A percentile compares a stretch with the other conserved stretches of the same genome.
phyloP scores from a whole-genome alignment of 2,797 vertebrate genomes.

The Catharus ustulatus region DNA sequence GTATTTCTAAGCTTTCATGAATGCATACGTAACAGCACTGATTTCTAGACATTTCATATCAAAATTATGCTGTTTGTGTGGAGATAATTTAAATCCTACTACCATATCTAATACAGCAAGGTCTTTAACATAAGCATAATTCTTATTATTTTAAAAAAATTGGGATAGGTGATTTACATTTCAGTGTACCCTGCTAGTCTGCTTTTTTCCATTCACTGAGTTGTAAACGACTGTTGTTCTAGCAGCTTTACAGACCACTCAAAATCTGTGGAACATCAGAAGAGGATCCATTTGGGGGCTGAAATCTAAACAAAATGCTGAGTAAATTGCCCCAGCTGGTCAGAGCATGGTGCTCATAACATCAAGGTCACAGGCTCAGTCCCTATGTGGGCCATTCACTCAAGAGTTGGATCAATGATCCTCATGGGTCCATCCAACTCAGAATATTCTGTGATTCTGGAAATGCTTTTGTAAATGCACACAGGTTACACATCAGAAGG shows the following conservation, averaged over 20 bases:
- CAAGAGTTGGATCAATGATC: accelerated
- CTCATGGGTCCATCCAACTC: neutral
- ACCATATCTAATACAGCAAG: neutral
- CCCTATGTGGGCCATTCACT: neutral
- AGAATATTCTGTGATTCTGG: neutral
- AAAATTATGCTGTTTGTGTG: neutral
- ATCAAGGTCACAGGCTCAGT: neutral
- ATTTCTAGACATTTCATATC: neutral
- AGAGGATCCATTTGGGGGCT: neutral
- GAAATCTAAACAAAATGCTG: neutral
- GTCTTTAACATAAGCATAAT: neutral
- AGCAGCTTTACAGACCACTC: neutral
- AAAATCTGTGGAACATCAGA: neutral
- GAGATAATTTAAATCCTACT: neutral
- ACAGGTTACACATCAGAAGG: neutral
- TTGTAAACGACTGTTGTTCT: neutral
- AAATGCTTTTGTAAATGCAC: neutral
- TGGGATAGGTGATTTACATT: neutral
- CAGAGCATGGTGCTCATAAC: neutral
- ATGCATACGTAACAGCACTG: neutral
- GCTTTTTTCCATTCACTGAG: neutral
- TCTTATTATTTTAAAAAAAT: neutral
- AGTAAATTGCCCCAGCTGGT: neutral
- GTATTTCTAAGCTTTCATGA: neutral
- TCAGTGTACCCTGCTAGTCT: neutral